These are phyloP conservation scores for Hipposideros larvatus DNA, from an alignment of 2,797 vertebrate species.

Conservation along the genomic window DNA sequence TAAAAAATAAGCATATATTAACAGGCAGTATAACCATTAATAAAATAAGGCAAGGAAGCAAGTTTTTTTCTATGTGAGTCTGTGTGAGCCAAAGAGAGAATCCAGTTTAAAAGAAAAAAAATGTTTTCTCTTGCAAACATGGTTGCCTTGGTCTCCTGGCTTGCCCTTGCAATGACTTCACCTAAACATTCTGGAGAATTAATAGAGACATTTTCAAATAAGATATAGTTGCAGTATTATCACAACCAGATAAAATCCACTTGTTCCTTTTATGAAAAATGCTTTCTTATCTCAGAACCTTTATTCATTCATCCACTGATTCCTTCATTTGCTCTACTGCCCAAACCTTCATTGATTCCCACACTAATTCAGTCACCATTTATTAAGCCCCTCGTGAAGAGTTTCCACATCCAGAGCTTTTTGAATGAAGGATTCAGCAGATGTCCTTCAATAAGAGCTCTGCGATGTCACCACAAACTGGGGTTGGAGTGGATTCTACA, in stretches of 20 bases:
- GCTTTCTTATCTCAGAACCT: not conserved
- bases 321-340: not conserved
- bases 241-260: not conserved
- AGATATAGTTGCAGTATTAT: not conserved
- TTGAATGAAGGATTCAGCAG: too few relatives aligned
- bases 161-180: not conserved
- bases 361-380: not conserved
- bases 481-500: not conserved
- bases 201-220: not conserved
- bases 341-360: not conserved
- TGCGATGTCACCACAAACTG: too few relatives aligned
- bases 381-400: not conserved
- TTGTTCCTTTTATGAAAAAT: not conserved
- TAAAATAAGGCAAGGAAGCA: not conserved
- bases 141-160: not conserved
- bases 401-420: too few relatives aligned
- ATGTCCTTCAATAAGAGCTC: too few relatives aligned
- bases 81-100: not conserved
- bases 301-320: not conserved
- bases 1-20: not conserved
- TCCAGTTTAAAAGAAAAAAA: not conserved
- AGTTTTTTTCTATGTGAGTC: not conserved
- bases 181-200: not conserved
- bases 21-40: not conserved
- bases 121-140: not conserved